Evolutionary conservation across 2,113 vertebrate genomes (phyloP), one percentile per base, ranked within the genome.

Genomic region (Oryctolagus cuniculus): DNA sequence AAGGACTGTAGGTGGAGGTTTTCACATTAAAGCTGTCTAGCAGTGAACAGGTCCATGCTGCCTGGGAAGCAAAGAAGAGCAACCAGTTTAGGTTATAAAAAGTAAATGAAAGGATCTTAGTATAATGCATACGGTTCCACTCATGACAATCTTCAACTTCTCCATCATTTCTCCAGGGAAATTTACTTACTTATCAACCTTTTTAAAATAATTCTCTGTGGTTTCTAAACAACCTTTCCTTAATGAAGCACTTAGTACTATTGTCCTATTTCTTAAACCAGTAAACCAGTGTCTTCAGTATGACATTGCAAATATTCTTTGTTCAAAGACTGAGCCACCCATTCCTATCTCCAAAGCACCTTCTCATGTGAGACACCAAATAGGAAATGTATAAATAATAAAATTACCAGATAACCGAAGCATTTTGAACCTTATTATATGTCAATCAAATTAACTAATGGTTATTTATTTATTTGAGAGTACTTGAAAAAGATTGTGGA

Each of bases 21-120:
- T 15, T 64, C 0, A 3, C 13, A 66, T 27, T 53, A 29, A 2
- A 11, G 6, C 36, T 8, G 2, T 19, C 25, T 17, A 64, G n/a
- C 22, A 16, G 79, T 9, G 24, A 12, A 61, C 13, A 10, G 5
- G 5, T 34, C 4, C 0, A 22, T 36, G 6, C 0, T 24, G 36
- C 29, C 75, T 15, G 8, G 7, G 44, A 84, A 22, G 21, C 11
- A 36, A 6, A 29, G 5, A 6, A 29, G 5, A 13, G 22, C 27
- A 34, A 38, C 10, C 5, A 29, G 3, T 0, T 3, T 19, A 10
- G 58, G 10, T 1, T 9, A 44, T 61, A 22, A 73, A 51, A 9
- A 44, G 22, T 0, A 15, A 80, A 19, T 11, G 27, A 24, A 58
- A 81, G 0, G 2, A 3, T 0, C 2, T 61, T 10, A 38, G 2